Conservation (phyloP, 2,113 vertebrate species). For the Xenopus borealis region DNA sequence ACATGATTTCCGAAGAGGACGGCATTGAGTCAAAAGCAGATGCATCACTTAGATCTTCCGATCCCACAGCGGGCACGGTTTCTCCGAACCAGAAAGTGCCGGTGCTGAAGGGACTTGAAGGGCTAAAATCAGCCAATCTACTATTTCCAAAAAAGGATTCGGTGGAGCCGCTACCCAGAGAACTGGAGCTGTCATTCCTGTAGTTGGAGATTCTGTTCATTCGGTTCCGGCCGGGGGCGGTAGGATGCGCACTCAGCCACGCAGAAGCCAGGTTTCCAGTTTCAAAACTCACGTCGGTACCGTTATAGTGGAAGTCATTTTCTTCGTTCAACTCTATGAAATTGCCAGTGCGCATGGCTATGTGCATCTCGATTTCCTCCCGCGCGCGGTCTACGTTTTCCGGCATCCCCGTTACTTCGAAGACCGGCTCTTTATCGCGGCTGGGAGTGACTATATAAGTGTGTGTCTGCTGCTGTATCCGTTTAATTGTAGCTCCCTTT, state of each 20-base stretch:
- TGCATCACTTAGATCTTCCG: slow-evolving; percentile 77
- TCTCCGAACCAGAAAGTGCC: slow-evolving; percentile 89
- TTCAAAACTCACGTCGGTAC: slow-evolving; percentile 91
- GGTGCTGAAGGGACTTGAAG: slow-evolving; percentile 77
- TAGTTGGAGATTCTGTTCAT: slow-evolving; percentile 78
- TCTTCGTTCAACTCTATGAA: slow-evolving; percentile 80
- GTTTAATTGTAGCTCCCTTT: slow-evolving; percentile 94
- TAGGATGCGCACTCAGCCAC: slow-evolving; percentile 71
- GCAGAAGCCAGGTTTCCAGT: slow-evolving; percentile 57
- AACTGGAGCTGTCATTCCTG: slow-evolving; percentile 91
- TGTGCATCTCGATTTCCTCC: slow-evolving; percentile 93
- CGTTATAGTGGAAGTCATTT: slow-evolving; percentile 88
- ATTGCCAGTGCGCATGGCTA: slow-evolving; percentile 85
- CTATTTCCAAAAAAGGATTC: slow-evolving; percentile 86
- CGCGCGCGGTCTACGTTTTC: slow-evolving; percentile 88
- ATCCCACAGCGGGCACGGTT: slow-evolving; percentile 69
- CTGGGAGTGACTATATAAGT: slow-evolving; percentile 95
- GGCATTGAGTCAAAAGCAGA: slow-evolving; percentile 79
- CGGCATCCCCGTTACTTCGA: slow-evolving; percentile 92
- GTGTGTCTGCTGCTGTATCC: slow-evolving; percentile 94
- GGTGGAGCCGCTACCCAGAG: slow-evolving; percentile 86
- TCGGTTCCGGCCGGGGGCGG: slow-evolving; percentile 61
- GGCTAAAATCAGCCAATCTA: slow-evolving; percentile 85
- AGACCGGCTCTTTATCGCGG: slow-evolving; percentile 92
- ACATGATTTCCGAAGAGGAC: slow-evolving; percentile 72